Percentiles rank a stretch among this genome's conserved stretches.
phyloP scores from a whole-genome alignment of 2,797 vertebrate genomes.

The Glyptemys insculpta region DNA sequence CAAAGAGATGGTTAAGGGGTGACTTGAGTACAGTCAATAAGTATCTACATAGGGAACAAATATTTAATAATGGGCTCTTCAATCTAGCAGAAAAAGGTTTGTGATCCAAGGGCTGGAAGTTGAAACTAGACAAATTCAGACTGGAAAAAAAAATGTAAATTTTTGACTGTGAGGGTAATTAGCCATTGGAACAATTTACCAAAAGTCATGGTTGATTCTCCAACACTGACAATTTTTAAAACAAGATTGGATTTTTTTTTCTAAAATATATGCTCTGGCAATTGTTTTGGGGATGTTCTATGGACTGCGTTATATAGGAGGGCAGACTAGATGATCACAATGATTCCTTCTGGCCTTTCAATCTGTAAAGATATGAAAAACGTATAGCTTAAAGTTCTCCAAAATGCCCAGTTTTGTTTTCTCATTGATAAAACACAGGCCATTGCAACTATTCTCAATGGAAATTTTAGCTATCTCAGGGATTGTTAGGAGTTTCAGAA shows the following conservation, averaged over 20 bases:
- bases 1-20: neutral
- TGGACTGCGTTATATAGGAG: neutral
- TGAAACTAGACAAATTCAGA: neutral
- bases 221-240: neutral
- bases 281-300: neutral
- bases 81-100: neutral
- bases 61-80: neutral
- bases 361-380: neutral
- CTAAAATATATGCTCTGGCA: neutral
- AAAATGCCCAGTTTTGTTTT: neutral
- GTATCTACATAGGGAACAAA: neutral
- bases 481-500: neutral
- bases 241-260: neutral
- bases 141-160: neutral
- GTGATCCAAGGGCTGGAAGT: neutral
- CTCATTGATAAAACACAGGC: neutral
- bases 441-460: neutral
- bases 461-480: neutral
- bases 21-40: neutral
- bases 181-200: neutral
- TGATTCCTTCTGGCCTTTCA: neutral
- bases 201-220: neutral
- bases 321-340: neutral
- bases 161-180: neutral
- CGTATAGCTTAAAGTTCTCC: neutral